Evolutionary conservation across 2,888 invertebrate genomes (phyloP).

Genomic region (Drosophila recens): DNA sequence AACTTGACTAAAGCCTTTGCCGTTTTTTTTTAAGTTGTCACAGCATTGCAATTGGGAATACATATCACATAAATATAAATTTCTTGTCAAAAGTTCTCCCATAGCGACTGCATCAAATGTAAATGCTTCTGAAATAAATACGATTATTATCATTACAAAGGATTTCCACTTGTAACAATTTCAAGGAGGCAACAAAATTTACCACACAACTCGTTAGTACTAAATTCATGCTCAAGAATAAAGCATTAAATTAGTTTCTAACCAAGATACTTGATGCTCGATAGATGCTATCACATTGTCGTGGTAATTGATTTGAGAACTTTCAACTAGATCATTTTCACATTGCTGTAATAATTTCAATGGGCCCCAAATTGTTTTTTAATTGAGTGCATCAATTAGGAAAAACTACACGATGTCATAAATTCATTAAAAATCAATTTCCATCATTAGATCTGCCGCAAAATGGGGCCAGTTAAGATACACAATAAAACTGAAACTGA

Average conservation of each 20-base stretch:
- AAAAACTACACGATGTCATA: conserved; percentile 20
- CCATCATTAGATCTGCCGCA: conserved; percentile 32
- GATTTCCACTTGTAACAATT: not conserved
- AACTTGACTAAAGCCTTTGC: too few species aligned
- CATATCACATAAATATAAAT: too few species aligned
- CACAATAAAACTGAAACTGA: not conserved
- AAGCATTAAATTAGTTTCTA: not conserved
- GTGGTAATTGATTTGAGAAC: not conserved
- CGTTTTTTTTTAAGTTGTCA: too few species aligned
- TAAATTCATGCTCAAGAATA: not conserved
- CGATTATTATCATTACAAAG: not conserved
- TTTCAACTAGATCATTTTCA: not conserved
- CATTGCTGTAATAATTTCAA: not conserved
- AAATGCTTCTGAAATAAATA: not conserved
- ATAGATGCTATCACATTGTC: not conserved
- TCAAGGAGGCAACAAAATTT: not conserved
- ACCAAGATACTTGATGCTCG: not conserved
- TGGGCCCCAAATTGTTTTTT: conserved; percentile 32
- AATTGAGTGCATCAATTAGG: conserved; percentile 35
- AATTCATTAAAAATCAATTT: conserved; percentile 64
- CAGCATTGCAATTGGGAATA: too few species aligned
- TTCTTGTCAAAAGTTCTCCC: not conserved
- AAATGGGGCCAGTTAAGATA: not conserved
- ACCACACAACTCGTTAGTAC: not conserved
- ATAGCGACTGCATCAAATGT: not conserved